Conservation (phyloP, 2,113 vertebrate genomes). For the Coptodon bakossiorum region DNA sequence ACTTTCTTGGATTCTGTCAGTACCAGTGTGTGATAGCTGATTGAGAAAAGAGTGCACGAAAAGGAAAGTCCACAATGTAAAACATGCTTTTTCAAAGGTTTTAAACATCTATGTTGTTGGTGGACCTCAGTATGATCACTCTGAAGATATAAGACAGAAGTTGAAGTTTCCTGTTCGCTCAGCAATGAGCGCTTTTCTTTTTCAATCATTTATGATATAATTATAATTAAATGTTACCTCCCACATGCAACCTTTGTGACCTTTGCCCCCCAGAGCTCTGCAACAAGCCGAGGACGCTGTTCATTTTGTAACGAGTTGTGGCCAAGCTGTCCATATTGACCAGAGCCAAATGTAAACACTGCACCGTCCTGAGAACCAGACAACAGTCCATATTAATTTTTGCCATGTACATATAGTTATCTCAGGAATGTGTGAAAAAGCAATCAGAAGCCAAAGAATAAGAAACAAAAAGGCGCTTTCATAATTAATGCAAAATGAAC, state of each 20-base stretch:
- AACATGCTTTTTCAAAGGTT: not conserved
- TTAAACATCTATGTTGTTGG: not conserved
- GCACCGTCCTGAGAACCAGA: slow-evolving; percentile 4
- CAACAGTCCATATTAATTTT: not conserved
- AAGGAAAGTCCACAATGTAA: not conserved
- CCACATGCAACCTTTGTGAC: slow-evolving; percentile 85
- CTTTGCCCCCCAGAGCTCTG: slow-evolving; percentile 76
- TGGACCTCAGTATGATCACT: not conserved
- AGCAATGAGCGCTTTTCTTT: not conserved
- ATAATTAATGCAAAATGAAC: not conserved
- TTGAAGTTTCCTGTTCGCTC: not conserved
- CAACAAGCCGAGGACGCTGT: slow-evolving; percentile 83
- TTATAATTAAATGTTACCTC: slow-evolving; percentile 58
- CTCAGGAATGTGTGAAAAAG: not conserved
- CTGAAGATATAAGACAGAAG: not conserved
- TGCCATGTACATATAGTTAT: not conserved
- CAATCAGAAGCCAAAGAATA: not conserved
- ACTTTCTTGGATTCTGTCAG: slow-evolving; percentile 5
- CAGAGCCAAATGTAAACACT: slow-evolving; percentile 90
- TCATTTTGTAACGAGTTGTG: slow-evolving; percentile 86
- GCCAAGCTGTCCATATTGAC: slow-evolving; percentile 85
- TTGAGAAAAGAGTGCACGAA: not conserved
- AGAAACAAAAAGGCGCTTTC: not conserved
- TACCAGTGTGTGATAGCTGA: slow-evolving; percentile 58
- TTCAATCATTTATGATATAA: not conserved